Percentiles rank a stretch among this genome's conserved stretches.
Evolutionary conservation across 2,888 invertebrate species (phyloP).

Genomic region (Apoda limacodes): DNA sequence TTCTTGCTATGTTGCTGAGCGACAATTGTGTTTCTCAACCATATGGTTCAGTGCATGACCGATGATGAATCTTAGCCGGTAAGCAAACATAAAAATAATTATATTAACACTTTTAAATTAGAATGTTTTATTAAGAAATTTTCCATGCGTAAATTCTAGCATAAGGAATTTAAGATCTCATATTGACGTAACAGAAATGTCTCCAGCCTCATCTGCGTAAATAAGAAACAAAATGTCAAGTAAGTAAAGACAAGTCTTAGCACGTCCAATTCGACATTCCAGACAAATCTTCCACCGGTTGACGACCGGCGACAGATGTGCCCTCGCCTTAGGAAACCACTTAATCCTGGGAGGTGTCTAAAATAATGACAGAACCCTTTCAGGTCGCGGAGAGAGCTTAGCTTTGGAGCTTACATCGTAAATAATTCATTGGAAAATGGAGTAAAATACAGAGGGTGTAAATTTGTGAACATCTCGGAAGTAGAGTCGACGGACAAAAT

Average conservation of each 20-base stretch:
- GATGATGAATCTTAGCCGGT: too few relatives aligned
- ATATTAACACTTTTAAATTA: too few relatives aligned
- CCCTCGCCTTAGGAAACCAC: conserved; percentile 22
- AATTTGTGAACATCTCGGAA: too few relatives aligned
- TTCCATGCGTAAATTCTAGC: too few relatives aligned
- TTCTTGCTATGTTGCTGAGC: too few relatives aligned
- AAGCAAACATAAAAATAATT: too few relatives aligned
- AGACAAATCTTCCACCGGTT: conserved; percentile 9
- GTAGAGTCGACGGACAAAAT: too few relatives aligned
- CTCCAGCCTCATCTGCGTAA: not conserved
- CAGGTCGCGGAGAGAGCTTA: conserved; percentile 9
- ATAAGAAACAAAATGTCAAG: not conserved
- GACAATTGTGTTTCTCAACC: too few relatives aligned
- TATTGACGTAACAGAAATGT: too few relatives aligned
- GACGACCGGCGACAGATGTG: conserved; percentile 27
- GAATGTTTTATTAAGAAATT: too few relatives aligned
- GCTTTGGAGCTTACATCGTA: conserved; percentile 15
- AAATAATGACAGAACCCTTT: conserved; percentile 28
- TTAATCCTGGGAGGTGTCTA: conserved; percentile 31
- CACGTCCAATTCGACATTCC: not conserved
- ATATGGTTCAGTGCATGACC: too few relatives aligned
- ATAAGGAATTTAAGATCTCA: too few relatives aligned
- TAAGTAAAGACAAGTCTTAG: not conserved
- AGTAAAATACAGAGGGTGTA: not conserved
- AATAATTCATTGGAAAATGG: conserved; percentile 16